Conservation (phyloP, 2,888 invertebrate genomes). For the Hermodice carunculata region DNA sequence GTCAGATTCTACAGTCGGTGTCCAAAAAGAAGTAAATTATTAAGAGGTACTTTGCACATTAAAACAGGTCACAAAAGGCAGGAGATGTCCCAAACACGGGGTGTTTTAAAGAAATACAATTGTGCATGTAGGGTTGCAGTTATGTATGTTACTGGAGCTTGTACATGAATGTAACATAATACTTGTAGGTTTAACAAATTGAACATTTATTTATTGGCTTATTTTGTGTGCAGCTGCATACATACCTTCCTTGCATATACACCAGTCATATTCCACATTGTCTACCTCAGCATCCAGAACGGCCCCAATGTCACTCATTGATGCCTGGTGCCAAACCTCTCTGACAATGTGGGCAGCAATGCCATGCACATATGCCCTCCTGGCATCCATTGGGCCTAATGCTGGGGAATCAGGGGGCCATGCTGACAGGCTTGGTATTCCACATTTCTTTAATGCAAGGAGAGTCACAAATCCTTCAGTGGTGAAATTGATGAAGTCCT, state of each 20-base stretch:
- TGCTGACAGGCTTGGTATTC: background rate
- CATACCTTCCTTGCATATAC: constrained; percentile 1
- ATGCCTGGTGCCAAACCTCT: background rate
- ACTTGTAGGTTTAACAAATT: too few species aligned
- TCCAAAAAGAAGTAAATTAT: too few species aligned
- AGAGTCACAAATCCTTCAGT: constrained; percentile 1
- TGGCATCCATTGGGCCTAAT: background rate
- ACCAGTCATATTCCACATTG: background rate
- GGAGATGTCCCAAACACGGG: too few species aligned
- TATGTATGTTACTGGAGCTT: too few species aligned
- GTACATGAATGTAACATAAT: too few species aligned
- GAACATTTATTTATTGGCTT: too few species aligned
- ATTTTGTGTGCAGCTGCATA: too few species aligned
- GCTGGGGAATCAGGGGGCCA: background rate
- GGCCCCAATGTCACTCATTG: background rate
- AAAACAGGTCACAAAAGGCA: too few species aligned
- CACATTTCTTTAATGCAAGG: background rate
- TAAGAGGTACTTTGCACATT: too few species aligned
- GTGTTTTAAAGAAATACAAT: too few species aligned
- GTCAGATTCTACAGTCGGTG: too few species aligned
- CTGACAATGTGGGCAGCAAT: background rate
- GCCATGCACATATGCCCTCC: background rate
- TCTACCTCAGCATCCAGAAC: background rate
- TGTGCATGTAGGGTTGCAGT: too few species aligned
- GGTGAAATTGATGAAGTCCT: background rate